Conservation (phyloP, 1,140 invertebrate genomes). For the Calephelis nemesis region DNA sequence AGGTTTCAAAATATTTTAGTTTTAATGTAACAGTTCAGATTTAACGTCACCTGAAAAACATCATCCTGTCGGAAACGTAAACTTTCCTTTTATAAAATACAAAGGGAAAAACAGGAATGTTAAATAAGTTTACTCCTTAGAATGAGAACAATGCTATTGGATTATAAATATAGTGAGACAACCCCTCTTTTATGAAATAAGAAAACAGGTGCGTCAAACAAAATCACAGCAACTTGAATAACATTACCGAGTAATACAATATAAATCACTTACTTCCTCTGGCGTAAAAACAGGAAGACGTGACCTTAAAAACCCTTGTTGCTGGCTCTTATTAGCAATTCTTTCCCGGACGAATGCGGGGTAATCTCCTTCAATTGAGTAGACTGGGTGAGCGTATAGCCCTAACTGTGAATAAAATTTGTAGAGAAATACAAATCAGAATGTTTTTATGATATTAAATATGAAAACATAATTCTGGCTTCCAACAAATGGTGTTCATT, state of each 20-base stretch:
- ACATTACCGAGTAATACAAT: neutral
- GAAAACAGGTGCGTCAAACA: neutral
- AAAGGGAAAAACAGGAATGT: no score
- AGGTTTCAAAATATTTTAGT: no score
- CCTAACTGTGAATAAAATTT: conserved; percentile 68
- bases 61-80: no score
- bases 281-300: conserved; percentile 81
- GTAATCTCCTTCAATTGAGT: conserved; percentile 82
- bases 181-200: neutral
- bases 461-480: neutral
- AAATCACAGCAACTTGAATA: conserved; percentile 33
- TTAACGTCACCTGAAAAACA: no score
- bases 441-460: neutral
- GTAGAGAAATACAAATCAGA: neutral
- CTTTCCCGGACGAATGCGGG: conserved; percentile 81
- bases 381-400: conserved; percentile 84
- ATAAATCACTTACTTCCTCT: conserved; percentile 70
- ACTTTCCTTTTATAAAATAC: no score
- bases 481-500: neutral
- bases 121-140: no score
- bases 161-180: no score
- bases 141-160: no score
- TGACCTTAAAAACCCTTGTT: conserved; percentile 80
- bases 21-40: neutral
- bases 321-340: conserved; percentile 78